Evolutionary conservation across 2,113 vertebrate species (phyloP), one percentile per base, ranked within the genome.

Genomic region (Cyphomyrus discorhynchus): DNA sequence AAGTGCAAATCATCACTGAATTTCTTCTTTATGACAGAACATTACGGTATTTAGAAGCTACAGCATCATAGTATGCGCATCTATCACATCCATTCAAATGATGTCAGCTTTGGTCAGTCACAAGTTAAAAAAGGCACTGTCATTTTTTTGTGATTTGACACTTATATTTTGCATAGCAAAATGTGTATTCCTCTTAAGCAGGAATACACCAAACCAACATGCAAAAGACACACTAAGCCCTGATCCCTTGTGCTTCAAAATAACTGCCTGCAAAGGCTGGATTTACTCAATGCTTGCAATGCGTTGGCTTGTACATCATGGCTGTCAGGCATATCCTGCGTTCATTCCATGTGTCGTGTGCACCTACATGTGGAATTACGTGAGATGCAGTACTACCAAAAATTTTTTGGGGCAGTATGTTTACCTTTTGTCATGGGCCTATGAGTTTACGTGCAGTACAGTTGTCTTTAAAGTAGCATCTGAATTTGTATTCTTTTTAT

Each of bases 81-180:
- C 42, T 39, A 42, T 39, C 35, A 39, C 4, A 77, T 39, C n/a
- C 49, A 89, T 89, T 89, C 88, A 89, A 89, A 89, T 82, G 19
- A 89, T 6, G 3, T 27, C 21, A 50, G 42, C 10, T 62, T 52
- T 86, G 89, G 45, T 56, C n/a, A 66, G 45, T 62, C 5, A 35
- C 47, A 53, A 21, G 88, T 4, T 19, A 87, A 77, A 89, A 49
- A 46, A 31, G 39, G 46, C 31, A 42, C 31, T 89, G 62, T 90
- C 85, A 50, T 10, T 17, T 10, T 17, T 70, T 45, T 46, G 77
- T 45, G 87, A 21, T 58, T 90, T 91, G 90, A 74, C 88, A 87
- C 80, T 11, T 24, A 27, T 5, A 3, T 21, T 92, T 91, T 92
- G 89, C 91, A 91, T 90, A 56, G 56, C 49, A 90, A 84, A 84